phyloP scores from a whole-genome alignment of 2,797 vertebrate genomes.

The Syngnathus rostellatus region DNA sequence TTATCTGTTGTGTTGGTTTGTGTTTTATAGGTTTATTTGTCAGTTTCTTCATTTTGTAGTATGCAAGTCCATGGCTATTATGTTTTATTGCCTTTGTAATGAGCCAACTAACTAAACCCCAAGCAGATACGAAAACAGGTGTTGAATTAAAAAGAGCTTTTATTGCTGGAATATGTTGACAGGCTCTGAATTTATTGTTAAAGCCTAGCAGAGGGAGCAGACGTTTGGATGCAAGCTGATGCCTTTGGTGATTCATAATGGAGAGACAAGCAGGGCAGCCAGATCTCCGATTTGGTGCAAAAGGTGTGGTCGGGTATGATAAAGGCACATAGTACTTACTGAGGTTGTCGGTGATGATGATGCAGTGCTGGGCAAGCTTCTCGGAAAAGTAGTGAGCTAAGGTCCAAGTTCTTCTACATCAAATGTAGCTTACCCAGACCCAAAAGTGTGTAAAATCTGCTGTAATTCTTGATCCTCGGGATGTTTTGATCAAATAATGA shows the following conservation, averaged over 20 bases:
- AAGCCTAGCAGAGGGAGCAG: neutral
- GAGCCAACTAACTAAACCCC: conserved; percentile 2
- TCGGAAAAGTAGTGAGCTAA: neutral
- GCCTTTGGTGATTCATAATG: neutral
- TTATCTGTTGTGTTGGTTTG: neutral
- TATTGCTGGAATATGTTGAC: conserved; percentile 1
- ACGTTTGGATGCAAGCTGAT: neutral
- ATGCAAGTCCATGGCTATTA: conserved; percentile 4
- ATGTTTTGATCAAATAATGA: too few relatives aligned
- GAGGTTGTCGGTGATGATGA: neutral
- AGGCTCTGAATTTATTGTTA: neutral
- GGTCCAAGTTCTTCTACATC: too few relatives aligned
- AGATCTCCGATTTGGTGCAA: neutral
- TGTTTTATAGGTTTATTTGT: conserved; percentile 10
- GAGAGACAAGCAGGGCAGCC: neutral
- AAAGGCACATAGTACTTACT: neutral
- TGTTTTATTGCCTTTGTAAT: conserved; percentile 4
- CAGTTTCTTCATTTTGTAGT: conserved; percentile 10
- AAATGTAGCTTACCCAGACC: too few relatives aligned
- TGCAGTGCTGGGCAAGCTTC: neutral
- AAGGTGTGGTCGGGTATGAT: neutral
- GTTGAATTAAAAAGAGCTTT: conserved; percentile 5
- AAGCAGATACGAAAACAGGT: conserved; percentile 2
- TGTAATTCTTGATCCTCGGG: too few relatives aligned
- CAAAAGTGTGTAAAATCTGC: too few relatives aligned